A percentile compares a stretch with the other conserved stretches of the same genome.
Evolutionary conservation across 2,888 invertebrate genomes (phyloP).

Genomic region (Nephrotoma flavescens): DNA sequence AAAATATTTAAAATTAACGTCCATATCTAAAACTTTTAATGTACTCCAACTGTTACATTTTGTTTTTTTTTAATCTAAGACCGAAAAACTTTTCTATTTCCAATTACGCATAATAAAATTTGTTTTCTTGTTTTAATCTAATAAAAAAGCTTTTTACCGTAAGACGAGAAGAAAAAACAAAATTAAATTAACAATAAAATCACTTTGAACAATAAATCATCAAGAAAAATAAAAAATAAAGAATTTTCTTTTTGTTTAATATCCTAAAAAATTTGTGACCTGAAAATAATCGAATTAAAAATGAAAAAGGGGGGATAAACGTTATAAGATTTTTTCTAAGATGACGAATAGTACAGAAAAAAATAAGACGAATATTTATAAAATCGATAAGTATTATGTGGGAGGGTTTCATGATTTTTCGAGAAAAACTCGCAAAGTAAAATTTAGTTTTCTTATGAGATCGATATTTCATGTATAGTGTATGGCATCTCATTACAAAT

Average conservation of each 20-base stretch:
- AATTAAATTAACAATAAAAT: not conserved
- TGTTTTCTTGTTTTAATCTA: not conserved
- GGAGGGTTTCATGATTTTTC: not conserved
- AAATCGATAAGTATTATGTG: not conserved
- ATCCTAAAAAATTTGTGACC: not conserved
- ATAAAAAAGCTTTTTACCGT: not conserved
- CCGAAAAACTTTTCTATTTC: not conserved
- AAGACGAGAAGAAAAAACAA: not conserved
- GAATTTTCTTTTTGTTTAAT: not conserved
- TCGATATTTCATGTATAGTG: no score
- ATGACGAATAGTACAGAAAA: no score
- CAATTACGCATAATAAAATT: not conserved
- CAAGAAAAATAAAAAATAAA: not conserved
- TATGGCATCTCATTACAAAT: no score
- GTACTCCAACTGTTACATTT: not conserved
- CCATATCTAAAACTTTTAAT: not conserved
- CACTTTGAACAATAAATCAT: not conserved
- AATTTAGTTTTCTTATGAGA: no score
- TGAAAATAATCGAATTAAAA: not conserved
- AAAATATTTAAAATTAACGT: not conserved
- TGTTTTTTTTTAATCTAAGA: not conserved
- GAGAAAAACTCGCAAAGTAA: no score
- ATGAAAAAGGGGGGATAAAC: not conserved
- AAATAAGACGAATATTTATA: not conserved
- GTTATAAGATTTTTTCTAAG: not conserved